Conservation (phyloP, 2,797 vertebrate species). For the Balearica regulorum region DNA sequence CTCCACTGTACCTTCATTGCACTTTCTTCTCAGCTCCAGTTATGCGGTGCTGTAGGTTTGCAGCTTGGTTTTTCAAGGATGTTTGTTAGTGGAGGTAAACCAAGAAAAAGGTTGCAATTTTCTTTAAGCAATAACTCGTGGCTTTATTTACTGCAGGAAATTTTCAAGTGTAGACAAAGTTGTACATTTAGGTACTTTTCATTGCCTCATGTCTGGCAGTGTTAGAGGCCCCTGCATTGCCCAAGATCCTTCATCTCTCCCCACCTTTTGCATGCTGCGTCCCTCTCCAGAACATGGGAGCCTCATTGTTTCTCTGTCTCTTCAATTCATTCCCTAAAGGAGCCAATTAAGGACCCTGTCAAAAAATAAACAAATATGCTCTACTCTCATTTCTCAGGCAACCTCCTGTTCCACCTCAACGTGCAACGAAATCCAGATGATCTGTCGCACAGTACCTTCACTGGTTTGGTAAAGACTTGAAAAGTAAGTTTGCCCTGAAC, state of each 20-base stretch:
- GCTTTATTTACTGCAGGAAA: not conserved
- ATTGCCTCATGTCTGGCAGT: not conserved
- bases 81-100: not conserved
- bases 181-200: not conserved
- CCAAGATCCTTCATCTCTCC: not conserved
- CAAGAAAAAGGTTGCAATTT: not conserved
- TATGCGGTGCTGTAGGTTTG: not conserved
- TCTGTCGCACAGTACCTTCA: not conserved
- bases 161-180: not conserved
- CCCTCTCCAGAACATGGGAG: not conserved
- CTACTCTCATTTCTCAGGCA: constrained; percentile 4
- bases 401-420: not conserved
- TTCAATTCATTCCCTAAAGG: not conserved
- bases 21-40: not conserved
- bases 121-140: not conserved
- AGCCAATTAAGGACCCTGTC: not conserved
- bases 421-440: constrained; percentile 21
- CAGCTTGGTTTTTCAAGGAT: not conserved
- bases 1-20: fast-evolving
- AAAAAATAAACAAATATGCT: constrained; percentile 26
- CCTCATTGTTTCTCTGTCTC: not conserved
- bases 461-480: constrained; percentile 13
- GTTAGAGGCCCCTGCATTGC: not conserved
- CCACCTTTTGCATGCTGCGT: not conserved
- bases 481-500: constrained; percentile 26